Evolutionary conservation across 1,140 invertebrate species (phyloP), one percentile per base, ranked within the genome.

Genomic region (Trypoxylus dichotomus): DNA sequence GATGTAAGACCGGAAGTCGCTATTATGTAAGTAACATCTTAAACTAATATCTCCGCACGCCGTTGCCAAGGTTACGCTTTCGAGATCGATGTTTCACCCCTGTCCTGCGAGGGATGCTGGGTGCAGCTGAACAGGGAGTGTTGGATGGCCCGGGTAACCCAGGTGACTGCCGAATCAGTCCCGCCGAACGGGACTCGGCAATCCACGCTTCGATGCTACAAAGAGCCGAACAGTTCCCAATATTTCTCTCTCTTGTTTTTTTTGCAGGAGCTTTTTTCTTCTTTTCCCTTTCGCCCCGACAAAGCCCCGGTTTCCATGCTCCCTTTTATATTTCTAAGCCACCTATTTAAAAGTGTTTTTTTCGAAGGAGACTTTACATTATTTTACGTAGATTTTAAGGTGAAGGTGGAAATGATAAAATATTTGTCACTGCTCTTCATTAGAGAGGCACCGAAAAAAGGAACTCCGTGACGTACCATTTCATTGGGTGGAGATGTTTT

Each of bases 11-110:
- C 72, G 72, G 72, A 74, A 74, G 72, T 41, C 41, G 72, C 72
- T 42, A 74, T 74, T 74, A 74, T 74, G 72, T 74, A 74, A 74
- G 72, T 74, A 74, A 74, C 72, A 43, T 74, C 72, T 74, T 74
- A 74, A 74, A 74, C 72, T 74, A 74, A 74, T 74, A 74, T 43
- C 72, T 74, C 72, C 72, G 24, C 24, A 74, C 41, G 72, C 72
- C 32, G 72, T 74, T 74, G 72, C 29, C 72, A 74, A 43, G 72
- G 72, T 74, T 74, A 74, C 72, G 72, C 72, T 37, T 74, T 74
- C 72, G 72, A 74, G 72, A 74, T 74, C 72, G 72, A 74, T 74
- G 72, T 74, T 74, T 41, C 72, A 74, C 72, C 72, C 72, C 72
- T 74, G 72, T 74, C 72, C 60, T 68, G 60, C 27, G 29, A 43